Conservation (phyloP, 2,888 invertebrate genomes). For the Anthoptus insignis region DNA sequence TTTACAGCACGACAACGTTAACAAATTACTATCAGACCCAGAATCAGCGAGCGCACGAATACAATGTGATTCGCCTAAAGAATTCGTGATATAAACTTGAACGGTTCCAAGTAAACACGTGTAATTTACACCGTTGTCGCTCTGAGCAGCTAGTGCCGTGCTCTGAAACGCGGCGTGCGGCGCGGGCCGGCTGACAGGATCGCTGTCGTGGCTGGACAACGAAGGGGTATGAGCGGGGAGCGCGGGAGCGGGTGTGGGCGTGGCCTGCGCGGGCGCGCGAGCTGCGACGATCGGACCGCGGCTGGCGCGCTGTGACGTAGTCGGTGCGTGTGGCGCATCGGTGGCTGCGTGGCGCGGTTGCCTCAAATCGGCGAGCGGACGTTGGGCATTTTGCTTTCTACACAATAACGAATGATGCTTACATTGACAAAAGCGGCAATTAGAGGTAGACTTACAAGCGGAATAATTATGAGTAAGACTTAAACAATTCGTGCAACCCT, state of each 20-base stretch:
- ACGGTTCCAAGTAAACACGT: background rate
- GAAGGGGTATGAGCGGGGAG: too few relatives aligned
- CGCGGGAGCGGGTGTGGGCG: too few relatives aligned
- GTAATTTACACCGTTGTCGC: background rate
- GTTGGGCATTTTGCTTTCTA: too few relatives aligned
- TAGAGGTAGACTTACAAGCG: conserved; percentile 12
- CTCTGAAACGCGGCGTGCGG: background rate
- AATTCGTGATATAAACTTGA: background rate
- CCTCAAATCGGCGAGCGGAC: too few relatives aligned
- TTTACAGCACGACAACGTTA: conserved; percentile 18
- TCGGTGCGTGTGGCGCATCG: conserved; percentile 15
- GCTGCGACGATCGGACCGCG: too few relatives aligned
- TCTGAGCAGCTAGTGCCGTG: background rate
- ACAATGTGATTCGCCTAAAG: background rate
- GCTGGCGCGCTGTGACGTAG: too few relatives aligned
- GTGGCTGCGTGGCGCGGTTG: too few relatives aligned
- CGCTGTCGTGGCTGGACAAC: too few relatives aligned
- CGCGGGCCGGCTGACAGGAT: too few relatives aligned
- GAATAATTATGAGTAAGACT: conserved; percentile 5
- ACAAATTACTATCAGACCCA: conserved; percentile 29
- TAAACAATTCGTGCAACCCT: conserved; percentile 16
- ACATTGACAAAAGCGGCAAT: conserved; percentile 8
- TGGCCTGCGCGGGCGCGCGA: too few relatives aligned
- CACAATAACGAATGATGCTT: conserved; percentile 17
- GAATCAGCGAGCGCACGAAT: conserved; percentile 22